A percentile compares a stretch with the other conserved stretches of the same genome.
phyloP scores from a whole-genome alignment of 2,113 vertebrate genomes.

The Anser brachyrhynchus region DNA sequence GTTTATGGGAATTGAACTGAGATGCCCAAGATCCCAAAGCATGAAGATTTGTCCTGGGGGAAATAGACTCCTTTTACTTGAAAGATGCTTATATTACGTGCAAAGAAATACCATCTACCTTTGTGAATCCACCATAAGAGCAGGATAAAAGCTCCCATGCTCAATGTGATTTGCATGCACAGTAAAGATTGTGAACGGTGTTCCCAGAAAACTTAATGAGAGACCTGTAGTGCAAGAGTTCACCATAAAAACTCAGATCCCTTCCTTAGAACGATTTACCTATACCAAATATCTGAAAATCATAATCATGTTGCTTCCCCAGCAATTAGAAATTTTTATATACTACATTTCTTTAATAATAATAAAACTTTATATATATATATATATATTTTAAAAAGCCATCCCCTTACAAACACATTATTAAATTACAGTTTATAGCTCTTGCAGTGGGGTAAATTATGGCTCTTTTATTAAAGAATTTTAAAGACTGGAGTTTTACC shows the following conservation, averaged over 20 bases:
- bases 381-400: background rate
- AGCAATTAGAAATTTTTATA: conserved; percentile 57
- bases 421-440: conserved; percentile 63
- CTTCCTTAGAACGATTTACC: background rate
- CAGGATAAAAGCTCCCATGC: background rate
- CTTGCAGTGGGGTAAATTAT: conserved; percentile 49
- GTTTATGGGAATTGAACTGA: background rate
- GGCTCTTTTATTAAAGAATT: conserved; percentile 47
- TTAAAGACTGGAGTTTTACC: conserved; percentile 23
- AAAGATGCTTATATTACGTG: background rate
- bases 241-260: background rate
- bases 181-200: conserved; percentile 1
- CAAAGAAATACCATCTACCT: background rate
- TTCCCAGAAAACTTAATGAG: conserved; percentile 29
- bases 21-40: background rate
- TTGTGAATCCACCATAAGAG: background rate
- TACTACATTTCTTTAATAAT: conserved; percentile 55
- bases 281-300: conserved; percentile 34
- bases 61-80: background rate
- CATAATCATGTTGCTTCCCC: conserved; percentile 40
- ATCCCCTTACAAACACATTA: conserved; percentile 33
- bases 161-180: background rate
- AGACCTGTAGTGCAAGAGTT: background rate
- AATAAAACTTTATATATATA: background rate
- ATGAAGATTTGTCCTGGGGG: background rate